Conservation (phyloP, 2,888 invertebrate genomes). For the Drosophila lutescens region DNA sequence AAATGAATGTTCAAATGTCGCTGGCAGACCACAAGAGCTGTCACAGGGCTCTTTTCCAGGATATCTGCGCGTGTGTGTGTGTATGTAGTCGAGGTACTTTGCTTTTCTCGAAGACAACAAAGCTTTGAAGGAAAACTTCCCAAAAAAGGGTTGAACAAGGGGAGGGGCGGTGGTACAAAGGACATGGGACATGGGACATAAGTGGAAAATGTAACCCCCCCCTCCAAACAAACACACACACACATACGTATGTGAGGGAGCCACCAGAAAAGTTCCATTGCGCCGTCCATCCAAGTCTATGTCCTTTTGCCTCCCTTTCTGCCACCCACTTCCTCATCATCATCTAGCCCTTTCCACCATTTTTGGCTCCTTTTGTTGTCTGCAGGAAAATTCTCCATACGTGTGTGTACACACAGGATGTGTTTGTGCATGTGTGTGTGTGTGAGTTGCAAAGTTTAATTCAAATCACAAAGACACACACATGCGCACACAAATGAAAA, state of each 20-base stretch:
- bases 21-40: conserved; percentile 81
- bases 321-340: conserved; percentile 18
- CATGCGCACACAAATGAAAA: conserved; percentile 56
- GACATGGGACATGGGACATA: conserved; percentile 8
- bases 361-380: conserved; percentile 74
- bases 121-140: conserved; percentile 52
- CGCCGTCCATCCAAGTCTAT: conserved; percentile 39
- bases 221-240: neutral
- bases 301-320: conserved; percentile 14
- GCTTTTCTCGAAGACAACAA: conserved; percentile 36
- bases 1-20: conserved; percentile 80
- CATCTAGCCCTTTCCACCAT: conserved; percentile 46
- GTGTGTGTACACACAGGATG: conserved; percentile 32
- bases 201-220: conserved; percentile 13
- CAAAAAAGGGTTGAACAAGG: conserved; percentile 37
- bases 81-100: conserved; percentile 1
- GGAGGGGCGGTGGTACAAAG: neutral
- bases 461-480: conserved; percentile 78
- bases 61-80: conserved; percentile 28
- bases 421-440: conserved; percentile 17
- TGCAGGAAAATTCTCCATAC: conserved; percentile 75
- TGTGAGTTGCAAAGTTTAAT: conserved; percentile 72
- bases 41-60: conserved; percentile 63
- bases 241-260: conserved; percentile 18
- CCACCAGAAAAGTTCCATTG: conserved; percentile 37